Conservation (phyloP, 2,888 invertebrate genomes). For the Xanthia icteritia region DNA sequence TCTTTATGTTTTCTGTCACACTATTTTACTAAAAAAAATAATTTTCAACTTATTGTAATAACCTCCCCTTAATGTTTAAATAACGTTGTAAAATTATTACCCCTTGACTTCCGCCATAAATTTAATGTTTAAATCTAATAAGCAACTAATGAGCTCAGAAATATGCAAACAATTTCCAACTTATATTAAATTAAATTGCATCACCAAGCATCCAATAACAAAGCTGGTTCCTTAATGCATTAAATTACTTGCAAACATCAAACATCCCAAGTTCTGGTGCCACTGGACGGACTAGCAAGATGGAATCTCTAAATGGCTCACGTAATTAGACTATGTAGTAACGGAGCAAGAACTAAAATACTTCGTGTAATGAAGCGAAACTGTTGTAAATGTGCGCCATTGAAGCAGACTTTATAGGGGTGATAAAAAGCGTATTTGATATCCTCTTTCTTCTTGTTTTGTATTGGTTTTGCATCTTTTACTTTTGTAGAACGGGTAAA, state of each 20-base stretch:
- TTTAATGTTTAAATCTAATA: neutral
- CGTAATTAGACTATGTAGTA: too few species aligned
- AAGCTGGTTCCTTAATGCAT: constrained; percentile 25
- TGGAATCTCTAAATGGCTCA: too few species aligned
- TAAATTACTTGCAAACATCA: constrained; percentile 41
- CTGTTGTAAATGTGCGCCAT: constrained; percentile 30
- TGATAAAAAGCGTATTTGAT: constrained; percentile 37
- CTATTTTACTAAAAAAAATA: too few species aligned
- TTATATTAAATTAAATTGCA: constrained; percentile 21
- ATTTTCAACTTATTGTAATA: too few species aligned
- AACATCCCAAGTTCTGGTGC: constrained; percentile 14
- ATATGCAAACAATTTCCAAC: constrained; percentile 3
- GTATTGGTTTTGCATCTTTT: constrained; percentile 32
- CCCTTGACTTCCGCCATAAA: neutral
- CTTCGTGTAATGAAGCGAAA: constrained; percentile 32
- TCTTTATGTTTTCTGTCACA: too few species aligned
- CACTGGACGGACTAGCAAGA: neutral
- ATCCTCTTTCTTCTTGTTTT: constrained; percentile 13
- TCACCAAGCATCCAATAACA: neutral
- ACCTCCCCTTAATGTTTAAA: too few species aligned
- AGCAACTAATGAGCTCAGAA: neutral
- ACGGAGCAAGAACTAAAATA: neutral
- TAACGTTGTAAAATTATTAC: too few species aligned
- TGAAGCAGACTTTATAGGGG: constrained; percentile 21
- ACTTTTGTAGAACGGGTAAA: constrained; percentile 13